Evolutionary conservation across 1,140 invertebrate genomes (phyloP).

Genomic region (Saccostrea glomerata): DNA sequence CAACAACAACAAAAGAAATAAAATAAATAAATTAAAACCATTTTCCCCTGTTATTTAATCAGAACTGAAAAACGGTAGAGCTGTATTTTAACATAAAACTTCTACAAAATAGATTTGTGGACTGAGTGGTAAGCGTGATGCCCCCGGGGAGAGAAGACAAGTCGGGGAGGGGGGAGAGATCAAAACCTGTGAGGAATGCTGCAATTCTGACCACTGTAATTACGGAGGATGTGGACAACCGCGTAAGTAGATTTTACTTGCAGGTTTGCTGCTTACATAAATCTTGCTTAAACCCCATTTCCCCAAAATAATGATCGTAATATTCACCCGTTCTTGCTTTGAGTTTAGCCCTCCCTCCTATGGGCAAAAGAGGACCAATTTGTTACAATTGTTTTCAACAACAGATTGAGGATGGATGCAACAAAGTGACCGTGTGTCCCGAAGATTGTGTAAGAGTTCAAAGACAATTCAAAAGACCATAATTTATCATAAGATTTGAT

Average conservation of each 20-base stretch:
- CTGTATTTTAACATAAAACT: too few relatives aligned
- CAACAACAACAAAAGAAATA: too few relatives aligned
- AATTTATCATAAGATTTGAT: too few relatives aligned
- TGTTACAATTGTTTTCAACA: conserved; percentile 51
- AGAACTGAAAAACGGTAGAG: too few relatives aligned
- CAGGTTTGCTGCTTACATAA: too few relatives aligned
- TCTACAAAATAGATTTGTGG: not conserved
- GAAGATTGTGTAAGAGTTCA: conserved; percentile 39
- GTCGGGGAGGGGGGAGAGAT: conserved; percentile 26
- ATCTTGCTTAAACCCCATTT: not conserved
- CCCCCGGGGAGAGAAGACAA: not conserved
- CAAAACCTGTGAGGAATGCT: conserved; percentile 37
- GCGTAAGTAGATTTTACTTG: conserved; percentile 25
- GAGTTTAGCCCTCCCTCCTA: conserved; percentile 31
- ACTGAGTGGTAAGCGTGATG: not conserved
- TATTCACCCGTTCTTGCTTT: not conserved
- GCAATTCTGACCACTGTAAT: conserved; percentile 52
- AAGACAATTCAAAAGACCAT: too few relatives aligned
- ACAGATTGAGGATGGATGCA: conserved; percentile 35
- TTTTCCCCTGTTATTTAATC: too few relatives aligned
- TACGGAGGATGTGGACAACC: conserved; percentile 54
- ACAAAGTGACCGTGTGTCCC: conserved; percentile 45
- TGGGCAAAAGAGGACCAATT: conserved; percentile 50
- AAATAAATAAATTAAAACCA: too few relatives aligned
- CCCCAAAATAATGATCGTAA: not conserved